Evolutionary conservation across 92 coral and sea anemone genomes (phyloP).

Genomic region (Pocillopora grandis): DNA sequence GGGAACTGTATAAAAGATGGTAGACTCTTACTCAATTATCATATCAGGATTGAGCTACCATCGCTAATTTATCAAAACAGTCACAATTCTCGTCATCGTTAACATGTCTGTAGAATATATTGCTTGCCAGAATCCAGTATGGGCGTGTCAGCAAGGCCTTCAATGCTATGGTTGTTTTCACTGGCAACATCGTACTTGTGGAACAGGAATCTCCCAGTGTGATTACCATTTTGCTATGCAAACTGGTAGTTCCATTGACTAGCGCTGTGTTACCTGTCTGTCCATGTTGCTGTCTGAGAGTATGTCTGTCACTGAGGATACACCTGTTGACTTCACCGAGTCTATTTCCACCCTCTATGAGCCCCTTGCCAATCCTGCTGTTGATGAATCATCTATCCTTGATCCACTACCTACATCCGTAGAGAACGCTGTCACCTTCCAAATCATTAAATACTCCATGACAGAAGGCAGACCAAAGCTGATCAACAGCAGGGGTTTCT

Average conservation of each 20-base stretch:
- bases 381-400: background rate
- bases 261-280: slow-evolving; percentile 6
- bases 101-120: background rate
- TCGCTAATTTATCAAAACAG: background rate
- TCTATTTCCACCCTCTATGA: background rate
- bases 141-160: background rate
- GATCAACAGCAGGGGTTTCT: slow-evolving; percentile 6
- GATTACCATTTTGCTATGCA: background rate
- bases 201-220: background rate
- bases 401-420: background rate
- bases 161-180: background rate
- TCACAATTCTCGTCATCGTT: background rate
- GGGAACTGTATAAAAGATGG: too few relatives aligned
- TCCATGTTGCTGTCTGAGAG: too few relatives aligned
- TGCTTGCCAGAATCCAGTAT: background rate
- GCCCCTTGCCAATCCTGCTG: background rate
- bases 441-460: too few relatives aligned
- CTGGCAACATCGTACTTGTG: slow-evolving; percentile 3
- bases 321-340: too few relatives aligned
- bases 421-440: background rate
- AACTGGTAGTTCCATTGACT: background rate
- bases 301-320: too few relatives aligned
- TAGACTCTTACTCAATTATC: too few relatives aligned
- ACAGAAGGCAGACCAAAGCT: background rate
- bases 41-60: background rate